phyloP scores from a whole-genome alignment of 2,888 invertebrate species.

The Heliothis peltigera region DNA sequence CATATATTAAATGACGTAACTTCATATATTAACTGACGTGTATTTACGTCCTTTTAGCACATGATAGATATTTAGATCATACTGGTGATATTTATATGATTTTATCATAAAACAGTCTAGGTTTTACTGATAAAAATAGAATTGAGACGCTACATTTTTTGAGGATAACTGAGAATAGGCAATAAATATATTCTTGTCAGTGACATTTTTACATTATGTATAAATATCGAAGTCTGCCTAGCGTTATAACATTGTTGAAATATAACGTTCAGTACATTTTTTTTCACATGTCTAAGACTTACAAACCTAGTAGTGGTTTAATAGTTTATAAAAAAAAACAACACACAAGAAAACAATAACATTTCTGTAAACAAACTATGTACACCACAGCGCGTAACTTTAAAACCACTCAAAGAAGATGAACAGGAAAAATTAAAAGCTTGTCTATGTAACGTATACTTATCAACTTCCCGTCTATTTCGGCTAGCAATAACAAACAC shows the following conservation, averaged over 20 bases:
- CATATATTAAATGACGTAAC: too few species aligned
- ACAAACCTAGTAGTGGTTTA: too few species aligned
- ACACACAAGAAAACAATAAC: too few species aligned
- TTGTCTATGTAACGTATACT: slow-evolving; percentile 12
- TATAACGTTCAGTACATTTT: too few species aligned
- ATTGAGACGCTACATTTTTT: slow-evolving; percentile 21
- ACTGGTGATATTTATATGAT: slow-evolving; percentile 21
- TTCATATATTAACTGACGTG: not conserved
- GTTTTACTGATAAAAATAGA: slow-evolving; percentile 28
- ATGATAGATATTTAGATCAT: too few species aligned
- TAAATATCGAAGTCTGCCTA: too few species aligned
- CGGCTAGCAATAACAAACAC: slow-evolving; percentile 48
- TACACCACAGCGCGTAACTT: not conserved
- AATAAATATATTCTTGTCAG: not conserved
- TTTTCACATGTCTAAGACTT: too few species aligned
- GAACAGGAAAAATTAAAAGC: slow-evolving; percentile 39
- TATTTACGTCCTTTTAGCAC: not conserved
- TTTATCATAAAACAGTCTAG: slow-evolving; percentile 33
- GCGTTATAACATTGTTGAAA: too few species aligned
- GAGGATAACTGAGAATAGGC: slow-evolving; percentile 11
- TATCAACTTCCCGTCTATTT: slow-evolving; percentile 37
- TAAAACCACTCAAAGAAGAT: not conserved
- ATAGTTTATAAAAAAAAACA: too few species aligned
- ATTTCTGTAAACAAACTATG: not conserved
- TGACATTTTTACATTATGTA: not conserved